A percentile compares a stretch with the other conserved stretches of the same genome.
phyloP scores from a whole-genome alignment of 2,888 invertebrate species.

The Hypomecis atomaria region DNA sequence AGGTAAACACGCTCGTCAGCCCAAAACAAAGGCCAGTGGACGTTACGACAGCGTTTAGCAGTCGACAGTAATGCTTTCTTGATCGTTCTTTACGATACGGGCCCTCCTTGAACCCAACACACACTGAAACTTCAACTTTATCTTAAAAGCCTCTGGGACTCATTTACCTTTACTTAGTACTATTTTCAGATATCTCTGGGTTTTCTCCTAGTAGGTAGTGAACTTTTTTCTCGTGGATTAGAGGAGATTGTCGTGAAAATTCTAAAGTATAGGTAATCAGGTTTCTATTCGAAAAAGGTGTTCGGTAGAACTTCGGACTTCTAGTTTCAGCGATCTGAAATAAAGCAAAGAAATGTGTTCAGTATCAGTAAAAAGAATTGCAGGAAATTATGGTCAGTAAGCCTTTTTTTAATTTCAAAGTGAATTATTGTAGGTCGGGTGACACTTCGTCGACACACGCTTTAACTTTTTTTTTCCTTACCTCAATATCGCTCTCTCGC shows the following conservation, averaged over 20 bases:
- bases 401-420: not conserved
- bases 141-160: not conserved
- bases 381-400: not conserved
- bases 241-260: conserved; percentile 12
- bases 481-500: too few relatives aligned
- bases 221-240: conserved; percentile 12
- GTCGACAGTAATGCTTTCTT: conserved; percentile 54
- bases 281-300: conserved; percentile 41
- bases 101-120: conserved; percentile 37
- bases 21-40: conserved; percentile 38
- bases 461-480: too few relatives aligned
- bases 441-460: too few relatives aligned
- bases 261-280: conserved; percentile 39
- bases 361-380: conserved; percentile 5
- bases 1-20: conserved; percentile 1
- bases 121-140: conserved; percentile 9
- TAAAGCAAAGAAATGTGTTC: not conserved
- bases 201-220: conserved; percentile 1
- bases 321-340: conserved; percentile 17
- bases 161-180: conserved; percentile 1
- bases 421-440: too few relatives aligned
- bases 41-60: conserved; percentile 37
- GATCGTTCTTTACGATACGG: conserved; percentile 57
- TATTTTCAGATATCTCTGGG: not conserved
- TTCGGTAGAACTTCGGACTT: conserved; percentile 27